Conservation (phyloP, 2,888 invertebrate species). For the Dasysyrphus albostriatus region DNA sequence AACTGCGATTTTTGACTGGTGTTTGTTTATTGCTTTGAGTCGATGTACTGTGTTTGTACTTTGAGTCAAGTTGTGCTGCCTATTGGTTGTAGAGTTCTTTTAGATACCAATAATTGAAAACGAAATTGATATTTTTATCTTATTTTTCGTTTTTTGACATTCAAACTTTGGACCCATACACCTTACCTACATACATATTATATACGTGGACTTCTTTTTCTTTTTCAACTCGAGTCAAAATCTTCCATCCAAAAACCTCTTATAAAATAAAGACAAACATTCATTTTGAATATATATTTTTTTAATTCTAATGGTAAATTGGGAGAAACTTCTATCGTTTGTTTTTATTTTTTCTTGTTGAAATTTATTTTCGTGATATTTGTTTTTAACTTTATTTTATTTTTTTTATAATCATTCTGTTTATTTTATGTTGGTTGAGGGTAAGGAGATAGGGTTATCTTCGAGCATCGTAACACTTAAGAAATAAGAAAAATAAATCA, state of each 20-base stretch:
- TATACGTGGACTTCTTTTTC: background rate
- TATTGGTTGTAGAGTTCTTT: no score
- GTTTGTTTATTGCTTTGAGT: no score
- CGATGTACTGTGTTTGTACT: no score
- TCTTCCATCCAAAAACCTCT: background rate
- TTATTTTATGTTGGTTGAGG: conserved; percentile 37
- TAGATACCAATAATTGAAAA: no score
- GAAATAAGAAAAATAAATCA: conserved; percentile 56
- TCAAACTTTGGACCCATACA: no score
- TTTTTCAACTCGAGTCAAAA: background rate
- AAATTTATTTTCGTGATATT: conserved; percentile 24
- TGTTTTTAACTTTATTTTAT: conserved; percentile 36
- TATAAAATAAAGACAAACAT: conserved; percentile 29
- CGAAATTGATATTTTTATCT: no score
- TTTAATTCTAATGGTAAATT: conserved; percentile 74
- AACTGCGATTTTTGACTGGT: no score
- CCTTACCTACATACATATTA: no score
- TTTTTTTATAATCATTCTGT: conserved; percentile 42
- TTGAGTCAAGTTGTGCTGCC: no score
- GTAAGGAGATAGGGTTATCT: conserved; percentile 14
- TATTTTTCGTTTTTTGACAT: no score
- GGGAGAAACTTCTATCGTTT: conserved; percentile 70
- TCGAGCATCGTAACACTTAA: conserved; percentile 75
- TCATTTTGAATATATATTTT: conserved; percentile 71
- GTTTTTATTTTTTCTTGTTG: conserved; percentile 28